Evolutionary conservation across 1,140 invertebrate species (phyloP).

Genomic region (Sitophilus oryzae): DNA sequence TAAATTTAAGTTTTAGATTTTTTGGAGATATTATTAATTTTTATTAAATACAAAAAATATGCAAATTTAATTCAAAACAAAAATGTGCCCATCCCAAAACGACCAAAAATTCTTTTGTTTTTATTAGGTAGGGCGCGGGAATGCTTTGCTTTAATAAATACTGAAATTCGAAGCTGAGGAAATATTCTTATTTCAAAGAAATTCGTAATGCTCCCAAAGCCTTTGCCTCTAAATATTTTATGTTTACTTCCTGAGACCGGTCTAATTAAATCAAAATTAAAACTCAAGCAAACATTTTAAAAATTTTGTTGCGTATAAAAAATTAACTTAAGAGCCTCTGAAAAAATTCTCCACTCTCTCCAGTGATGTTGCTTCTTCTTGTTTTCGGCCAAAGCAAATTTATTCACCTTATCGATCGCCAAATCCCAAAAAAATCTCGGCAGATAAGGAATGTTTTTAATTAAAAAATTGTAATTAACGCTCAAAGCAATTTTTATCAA

Average conservation of each 20-base stretch:
- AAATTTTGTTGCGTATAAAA: slow-evolving; percentile 6
- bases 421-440: slow-evolving; percentile 7
- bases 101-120: too few relatives aligned
- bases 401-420: slow-evolving; percentile 14
- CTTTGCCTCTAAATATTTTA: slow-evolving; percentile 5
- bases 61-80: too few relatives aligned
- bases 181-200: background rate
- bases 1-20: too few relatives aligned
- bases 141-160: background rate
- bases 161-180: background rate
- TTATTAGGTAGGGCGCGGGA: background rate
- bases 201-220: background rate
- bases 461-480: slow-evolving; percentile 24
- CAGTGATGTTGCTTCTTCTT: slow-evolving; percentile 9
- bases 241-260: background rate
- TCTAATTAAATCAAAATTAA: slow-evolving; percentile 10
- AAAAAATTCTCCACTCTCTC: slow-evolving; percentile 1
- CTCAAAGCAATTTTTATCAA: slow-evolving; percentile 25
- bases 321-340: background rate
- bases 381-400: slow-evolving; percentile 12
- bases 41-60: too few relatives aligned
- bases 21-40: too few relatives aligned
- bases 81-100: too few relatives aligned
- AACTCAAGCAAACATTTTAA: slow-evolving; percentile 7
- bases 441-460: slow-evolving; percentile 22